Conservation (phyloP, 1,140 invertebrate species). For the Sitophilus oryzae region DNA sequence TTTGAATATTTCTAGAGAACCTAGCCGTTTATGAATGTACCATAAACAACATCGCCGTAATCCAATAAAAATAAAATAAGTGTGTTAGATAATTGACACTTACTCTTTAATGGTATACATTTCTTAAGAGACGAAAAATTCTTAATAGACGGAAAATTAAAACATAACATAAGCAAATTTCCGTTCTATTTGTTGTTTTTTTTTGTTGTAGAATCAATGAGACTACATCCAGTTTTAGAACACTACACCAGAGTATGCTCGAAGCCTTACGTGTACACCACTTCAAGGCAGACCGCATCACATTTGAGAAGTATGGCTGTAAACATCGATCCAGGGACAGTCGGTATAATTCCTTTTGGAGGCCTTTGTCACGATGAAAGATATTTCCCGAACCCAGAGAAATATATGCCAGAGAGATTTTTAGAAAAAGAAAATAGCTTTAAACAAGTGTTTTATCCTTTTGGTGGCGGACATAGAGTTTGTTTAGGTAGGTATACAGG, state of each 20-base stretch:
- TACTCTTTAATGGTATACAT: too few species aligned
- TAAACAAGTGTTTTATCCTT: conserved; percentile 49
- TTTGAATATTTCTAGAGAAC: too few species aligned
- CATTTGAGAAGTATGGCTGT: conserved; percentile 33
- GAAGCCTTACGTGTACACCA: conserved; percentile 26
- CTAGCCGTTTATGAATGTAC: too few species aligned
- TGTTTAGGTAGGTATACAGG: conserved; percentile 54
- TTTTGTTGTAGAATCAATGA: conserved; percentile 16
- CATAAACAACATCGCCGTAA: too few species aligned
- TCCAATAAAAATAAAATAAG: too few species aligned
- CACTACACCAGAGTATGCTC: conserved; percentile 30
- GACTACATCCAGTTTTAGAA: conserved; percentile 10
- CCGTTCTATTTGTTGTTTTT: too few species aligned
- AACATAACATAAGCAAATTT: too few species aligned
- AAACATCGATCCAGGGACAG: conserved; percentile 45
- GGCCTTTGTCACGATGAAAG: conserved; percentile 51
- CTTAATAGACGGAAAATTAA: too few species aligned
- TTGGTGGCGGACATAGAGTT: conserved; percentile 59
- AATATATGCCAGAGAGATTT: conserved; percentile 59
- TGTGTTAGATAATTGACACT: too few species aligned
- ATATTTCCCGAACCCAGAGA: conserved; percentile 51
- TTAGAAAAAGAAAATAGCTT: conserved; percentile 32
- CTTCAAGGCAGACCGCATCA: conserved; percentile 25
- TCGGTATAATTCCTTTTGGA: conserved; percentile 51
- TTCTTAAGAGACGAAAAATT: too few species aligned